These are phyloP conservation scores for Lycia hirtaria DNA, from an alignment of 2,888 invertebrate genomes.

Conservation along the genomic window DNA sequence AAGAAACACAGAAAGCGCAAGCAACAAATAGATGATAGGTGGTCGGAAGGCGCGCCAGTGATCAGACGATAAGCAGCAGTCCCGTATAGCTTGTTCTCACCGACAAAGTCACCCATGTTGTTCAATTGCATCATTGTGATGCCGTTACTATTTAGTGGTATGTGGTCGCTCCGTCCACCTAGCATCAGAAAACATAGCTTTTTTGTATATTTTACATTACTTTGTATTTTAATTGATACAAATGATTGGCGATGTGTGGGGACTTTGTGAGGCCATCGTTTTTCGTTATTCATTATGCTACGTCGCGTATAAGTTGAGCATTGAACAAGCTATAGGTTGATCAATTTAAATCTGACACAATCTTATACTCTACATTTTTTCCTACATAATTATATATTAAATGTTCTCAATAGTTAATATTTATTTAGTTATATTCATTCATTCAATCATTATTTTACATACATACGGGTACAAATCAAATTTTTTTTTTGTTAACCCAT, in stretches of 20 bases:
- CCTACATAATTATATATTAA: too few species aligned
- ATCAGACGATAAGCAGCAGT: conserved; percentile 55
- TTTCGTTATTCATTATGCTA: background rate
- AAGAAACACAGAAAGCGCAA: conserved; percentile 43
- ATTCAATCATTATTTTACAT: too few species aligned
- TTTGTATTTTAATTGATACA: background rate
- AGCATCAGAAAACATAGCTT: conserved; percentile 63
- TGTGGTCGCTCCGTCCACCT: conserved; percentile 81
- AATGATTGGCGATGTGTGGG: conserved; percentile 3
- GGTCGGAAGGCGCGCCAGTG: conserved; percentile 77
- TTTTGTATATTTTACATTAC: too few species aligned
- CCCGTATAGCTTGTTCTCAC: conserved; percentile 58
- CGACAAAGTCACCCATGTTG: conserved; percentile 80
- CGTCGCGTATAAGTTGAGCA: background rate
- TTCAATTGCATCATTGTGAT: conserved; percentile 77
- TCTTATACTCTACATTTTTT: too few species aligned
- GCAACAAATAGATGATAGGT: conserved; percentile 73
- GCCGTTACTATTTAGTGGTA: conserved; percentile 60
- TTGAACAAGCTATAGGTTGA: background rate
- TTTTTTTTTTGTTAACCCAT: too few species aligned
- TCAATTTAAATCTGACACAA: too few species aligned
- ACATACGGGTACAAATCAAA: too few species aligned
- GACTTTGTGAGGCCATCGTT: background rate
- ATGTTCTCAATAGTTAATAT: too few species aligned
- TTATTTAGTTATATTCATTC: too few species aligned